Conservation (phyloP, 2,797 vertebrate species). For the Acanthiza pusilla region DNA sequence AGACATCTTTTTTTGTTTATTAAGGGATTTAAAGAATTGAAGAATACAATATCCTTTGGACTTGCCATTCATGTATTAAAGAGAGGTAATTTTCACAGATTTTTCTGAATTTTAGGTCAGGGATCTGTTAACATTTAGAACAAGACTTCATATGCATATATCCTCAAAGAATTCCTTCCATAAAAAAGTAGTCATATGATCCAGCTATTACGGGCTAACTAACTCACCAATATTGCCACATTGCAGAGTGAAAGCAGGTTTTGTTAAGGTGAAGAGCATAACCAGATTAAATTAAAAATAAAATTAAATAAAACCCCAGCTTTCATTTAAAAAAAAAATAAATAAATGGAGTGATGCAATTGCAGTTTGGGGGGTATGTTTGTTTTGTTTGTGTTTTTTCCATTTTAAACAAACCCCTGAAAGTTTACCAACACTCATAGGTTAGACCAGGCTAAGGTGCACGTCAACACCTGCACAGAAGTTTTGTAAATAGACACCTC, state of each 20-base stretch:
- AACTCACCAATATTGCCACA: background rate
- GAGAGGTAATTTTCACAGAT: background rate
- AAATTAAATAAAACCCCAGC: background rate
- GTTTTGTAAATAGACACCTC: background rate
- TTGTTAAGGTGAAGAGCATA: background rate
- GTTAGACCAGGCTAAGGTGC: background rate
- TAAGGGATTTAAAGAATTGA: background rate
- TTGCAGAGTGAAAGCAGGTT: background rate
- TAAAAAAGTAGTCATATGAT: background rate
- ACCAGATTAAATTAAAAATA: background rate
- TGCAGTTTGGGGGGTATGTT: background rate
- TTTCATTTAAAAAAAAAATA: background rate
- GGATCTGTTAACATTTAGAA: background rate
- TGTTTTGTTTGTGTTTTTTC: background rate
- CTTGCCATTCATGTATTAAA: background rate
- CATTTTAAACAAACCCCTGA: background rate
- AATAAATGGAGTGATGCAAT: background rate
- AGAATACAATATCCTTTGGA: background rate
- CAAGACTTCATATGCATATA: background rate
- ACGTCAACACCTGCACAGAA: background rate
- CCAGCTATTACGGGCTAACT: background rate
- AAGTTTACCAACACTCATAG: background rate
- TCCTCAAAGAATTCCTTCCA: background rate
- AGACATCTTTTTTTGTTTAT: background rate
- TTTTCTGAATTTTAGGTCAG: background rate